Evolutionary conservation across 2,797 vertebrate genomes (phyloP).

Genomic region (Hypotaenidia okinawae): DNA sequence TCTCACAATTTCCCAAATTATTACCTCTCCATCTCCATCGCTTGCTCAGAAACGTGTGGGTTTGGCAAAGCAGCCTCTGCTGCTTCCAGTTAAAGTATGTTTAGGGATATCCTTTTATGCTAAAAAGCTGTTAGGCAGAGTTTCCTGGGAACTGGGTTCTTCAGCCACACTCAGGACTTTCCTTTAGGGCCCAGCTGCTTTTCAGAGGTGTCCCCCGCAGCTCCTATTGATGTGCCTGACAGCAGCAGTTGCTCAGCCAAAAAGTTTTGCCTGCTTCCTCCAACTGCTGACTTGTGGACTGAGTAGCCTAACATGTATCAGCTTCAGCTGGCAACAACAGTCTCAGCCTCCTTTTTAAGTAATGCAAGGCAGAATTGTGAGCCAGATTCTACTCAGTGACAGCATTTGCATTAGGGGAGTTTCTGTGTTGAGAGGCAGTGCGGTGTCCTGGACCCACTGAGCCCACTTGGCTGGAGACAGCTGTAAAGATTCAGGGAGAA

Average conservation of each 20-base stretch:
- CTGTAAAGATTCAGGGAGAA: background rate
- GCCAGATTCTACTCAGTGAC: background rate
- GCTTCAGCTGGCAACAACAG: background rate
- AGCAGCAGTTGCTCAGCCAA: background rate
- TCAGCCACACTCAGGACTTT: background rate
- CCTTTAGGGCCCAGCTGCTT: background rate
- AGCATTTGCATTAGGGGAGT: background rate
- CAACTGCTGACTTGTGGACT: accelerated
- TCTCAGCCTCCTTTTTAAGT: background rate
- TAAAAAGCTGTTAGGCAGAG: background rate
- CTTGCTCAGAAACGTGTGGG: background rate
- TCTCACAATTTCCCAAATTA: background rate
- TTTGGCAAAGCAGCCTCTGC: background rate
- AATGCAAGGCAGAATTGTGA: background rate
- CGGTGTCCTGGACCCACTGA: background rate
- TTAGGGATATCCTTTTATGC: background rate
- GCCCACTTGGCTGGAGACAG: background rate
- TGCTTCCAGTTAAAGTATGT: background rate
- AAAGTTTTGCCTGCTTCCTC: background rate
- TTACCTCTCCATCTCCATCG: background rate
- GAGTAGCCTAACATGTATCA: background rate
- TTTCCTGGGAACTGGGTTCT: background rate
- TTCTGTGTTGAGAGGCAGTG: accelerated
- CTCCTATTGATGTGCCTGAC: background rate
- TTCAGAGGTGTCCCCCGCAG: background rate